Evolutionary conservation across 2,888 invertebrate species (phyloP), one percentile per base, ranked within the genome.

Genomic region (Geotrupes spiniger): DNA sequence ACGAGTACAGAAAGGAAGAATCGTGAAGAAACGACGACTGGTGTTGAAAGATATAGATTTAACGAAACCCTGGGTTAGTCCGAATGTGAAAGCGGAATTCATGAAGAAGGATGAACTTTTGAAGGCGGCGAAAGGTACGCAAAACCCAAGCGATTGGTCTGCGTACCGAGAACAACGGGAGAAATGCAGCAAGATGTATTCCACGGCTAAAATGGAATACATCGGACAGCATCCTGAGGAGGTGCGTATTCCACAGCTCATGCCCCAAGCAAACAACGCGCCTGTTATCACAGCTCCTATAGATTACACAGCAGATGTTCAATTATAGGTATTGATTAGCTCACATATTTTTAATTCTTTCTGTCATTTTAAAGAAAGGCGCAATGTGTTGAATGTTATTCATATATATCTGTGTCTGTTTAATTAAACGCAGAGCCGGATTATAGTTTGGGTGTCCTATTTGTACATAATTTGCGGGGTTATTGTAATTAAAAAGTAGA

Each of bases 11-110:
- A 66, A 64, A 29, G 66, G 68, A 17, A 64, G 63, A 53, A 57
- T 67, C n/a, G 59, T 67, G 17, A 70, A 67, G 54, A 63, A 50
- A 51, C 65, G 60, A 50, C 47, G 57, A 27, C 54, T 59, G 1
- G 53, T 56, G n/a, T 36, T 62, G 16, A 66, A 63, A 48, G 64
- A 63, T 29, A 51, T 66, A 11, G 72, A 74, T 62, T 51, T 81
- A 41, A 74, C 74, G 17, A 80, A 79, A 62, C 78, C 81, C 1
- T 82, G 80, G 79, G 78, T 82, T 4, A 78, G 75, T 6, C 77
- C 77, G 9, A 74, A 74, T 15, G 77, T 82, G 36, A 78, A 76
- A 57, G 68, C 65, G 3, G 80, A 80, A 59, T 77, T 80, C 44
- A 44, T 43, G 15, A 77, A 76, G 55, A 78, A 79, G 59, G 75